These are phyloP conservation scores for Raillietiella orientalis DNA, from an alignment of 2,888 invertebrate genomes.

Conservation along the genomic window DNA sequence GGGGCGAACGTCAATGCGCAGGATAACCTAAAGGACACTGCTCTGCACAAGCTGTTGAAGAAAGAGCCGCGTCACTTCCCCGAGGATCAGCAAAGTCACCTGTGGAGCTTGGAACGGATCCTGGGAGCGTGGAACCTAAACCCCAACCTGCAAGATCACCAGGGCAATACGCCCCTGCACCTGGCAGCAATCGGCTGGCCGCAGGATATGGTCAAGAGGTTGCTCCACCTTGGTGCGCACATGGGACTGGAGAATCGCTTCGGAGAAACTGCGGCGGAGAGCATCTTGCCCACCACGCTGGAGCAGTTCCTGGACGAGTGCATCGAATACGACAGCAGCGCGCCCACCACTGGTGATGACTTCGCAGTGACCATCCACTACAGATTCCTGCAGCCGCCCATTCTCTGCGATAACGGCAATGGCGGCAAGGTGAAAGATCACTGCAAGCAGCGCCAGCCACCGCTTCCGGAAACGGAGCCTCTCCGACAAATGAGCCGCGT, in stretches of 20 bases:
- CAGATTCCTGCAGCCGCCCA: background rate
- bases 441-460: background rate
- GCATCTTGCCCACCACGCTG: background rate
- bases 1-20: no score
- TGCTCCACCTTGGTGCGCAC: no score
- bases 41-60: no score
- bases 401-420: background rate
- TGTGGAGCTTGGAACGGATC: no score
- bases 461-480: background rate
- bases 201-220: no score
- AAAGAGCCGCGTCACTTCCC: no score
- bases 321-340: background rate
- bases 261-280: background rate
- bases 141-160: background rate
- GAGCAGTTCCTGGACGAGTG: constrained; percentile 1
- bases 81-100: no score
- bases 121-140: no score
- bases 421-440: background rate
- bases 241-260: no score
- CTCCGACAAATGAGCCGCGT: background rate
- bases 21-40: no score
- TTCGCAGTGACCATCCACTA: background rate
- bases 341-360: no score
- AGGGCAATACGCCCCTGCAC: background rate
- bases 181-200: no score